Conservation (phyloP, 2,113 vertebrate species). For the Megaceryle torquata region DNA sequence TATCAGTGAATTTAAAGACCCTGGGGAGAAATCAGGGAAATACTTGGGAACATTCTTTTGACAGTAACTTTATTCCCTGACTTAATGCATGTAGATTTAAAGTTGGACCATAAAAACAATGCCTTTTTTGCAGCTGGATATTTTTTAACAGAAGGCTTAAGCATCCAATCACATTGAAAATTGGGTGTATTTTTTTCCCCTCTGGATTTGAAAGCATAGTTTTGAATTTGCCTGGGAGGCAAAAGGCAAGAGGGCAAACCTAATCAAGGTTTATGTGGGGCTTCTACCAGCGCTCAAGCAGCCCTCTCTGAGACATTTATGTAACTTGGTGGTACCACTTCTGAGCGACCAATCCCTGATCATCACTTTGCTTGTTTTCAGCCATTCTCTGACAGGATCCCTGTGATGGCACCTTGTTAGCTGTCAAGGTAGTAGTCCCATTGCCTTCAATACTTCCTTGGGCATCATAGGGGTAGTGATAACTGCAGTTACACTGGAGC, state of each 20-base stretch:
- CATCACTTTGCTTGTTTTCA: rapidly evolving
- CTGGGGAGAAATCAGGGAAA: not conserved
- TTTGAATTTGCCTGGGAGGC: not conserved
- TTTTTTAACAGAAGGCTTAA: not conserved
- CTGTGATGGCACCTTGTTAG: not conserved
- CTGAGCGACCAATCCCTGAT: not conserved
- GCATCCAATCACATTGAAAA: not conserved
- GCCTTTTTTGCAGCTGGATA: not conserved
- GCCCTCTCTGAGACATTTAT: not conserved
- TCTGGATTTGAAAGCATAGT: not conserved
- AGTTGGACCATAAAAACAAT: not conserved
- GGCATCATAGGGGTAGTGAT: not conserved
- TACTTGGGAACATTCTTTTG: not conserved
- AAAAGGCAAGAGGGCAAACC: not conserved
- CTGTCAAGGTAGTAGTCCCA: not conserved
- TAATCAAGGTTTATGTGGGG: not conserved
- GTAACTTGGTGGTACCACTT: not conserved
- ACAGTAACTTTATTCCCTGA: not conserved
- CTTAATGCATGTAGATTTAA: not conserved
- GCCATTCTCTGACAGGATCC: not conserved
- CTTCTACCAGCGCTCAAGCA: not conserved
- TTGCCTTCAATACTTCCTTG: not conserved
- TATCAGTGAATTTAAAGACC: not conserved
- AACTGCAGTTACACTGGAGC: not conserved
- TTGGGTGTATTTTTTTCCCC: rapidly evolving